Evolutionary conservation across 2,113 vertebrate species (phyloP).

Genomic region (Pycnonotus jocosus): DNA sequence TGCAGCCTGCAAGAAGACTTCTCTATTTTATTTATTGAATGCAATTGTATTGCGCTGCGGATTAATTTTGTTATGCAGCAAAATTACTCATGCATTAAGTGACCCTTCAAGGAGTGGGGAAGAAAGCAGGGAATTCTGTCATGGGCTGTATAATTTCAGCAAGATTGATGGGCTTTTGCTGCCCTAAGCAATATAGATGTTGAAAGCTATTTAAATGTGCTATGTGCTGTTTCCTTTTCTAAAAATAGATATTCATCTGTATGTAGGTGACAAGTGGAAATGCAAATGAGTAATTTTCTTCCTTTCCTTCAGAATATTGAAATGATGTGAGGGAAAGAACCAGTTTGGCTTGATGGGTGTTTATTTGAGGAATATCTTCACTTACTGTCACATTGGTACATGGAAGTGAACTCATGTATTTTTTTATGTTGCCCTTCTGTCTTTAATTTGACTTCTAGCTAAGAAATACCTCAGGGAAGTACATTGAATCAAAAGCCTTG

Average conservation of each 20-base stretch:
- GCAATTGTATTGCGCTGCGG: background rate
- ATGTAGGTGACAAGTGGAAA: slow-evolving; percentile 49
- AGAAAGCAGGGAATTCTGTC: background rate
- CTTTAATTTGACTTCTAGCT: background rate
- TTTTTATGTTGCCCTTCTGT: background rate
- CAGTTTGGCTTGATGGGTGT: background rate
- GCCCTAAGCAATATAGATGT: slow-evolving; percentile 6
- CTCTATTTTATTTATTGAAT: background rate
- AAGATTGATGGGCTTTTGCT: slow-evolving; percentile 17
- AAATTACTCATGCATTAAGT: background rate
- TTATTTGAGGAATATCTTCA: background rate
- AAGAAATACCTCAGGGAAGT: background rate
- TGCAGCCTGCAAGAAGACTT: background rate
- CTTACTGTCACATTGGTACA: background rate
- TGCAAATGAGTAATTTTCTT: slow-evolving; percentile 37
- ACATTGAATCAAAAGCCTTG: background rate
- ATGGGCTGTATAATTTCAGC: background rate
- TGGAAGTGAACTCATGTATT: background rate
- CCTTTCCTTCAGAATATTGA: slow-evolving; percentile 10
- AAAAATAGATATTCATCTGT: slow-evolving; percentile 40
- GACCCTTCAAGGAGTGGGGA: background rate
- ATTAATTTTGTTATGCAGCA: background rate
- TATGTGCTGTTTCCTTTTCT: slow-evolving; percentile 31
- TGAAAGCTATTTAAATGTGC: slow-evolving; percentile 37
- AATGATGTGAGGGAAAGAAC: background rate